These are phyloP conservation scores for Neolamprologus caudopunctatus DNA, from an alignment of 2,113 vertebrate species.

Conservation along the genomic window DNA sequence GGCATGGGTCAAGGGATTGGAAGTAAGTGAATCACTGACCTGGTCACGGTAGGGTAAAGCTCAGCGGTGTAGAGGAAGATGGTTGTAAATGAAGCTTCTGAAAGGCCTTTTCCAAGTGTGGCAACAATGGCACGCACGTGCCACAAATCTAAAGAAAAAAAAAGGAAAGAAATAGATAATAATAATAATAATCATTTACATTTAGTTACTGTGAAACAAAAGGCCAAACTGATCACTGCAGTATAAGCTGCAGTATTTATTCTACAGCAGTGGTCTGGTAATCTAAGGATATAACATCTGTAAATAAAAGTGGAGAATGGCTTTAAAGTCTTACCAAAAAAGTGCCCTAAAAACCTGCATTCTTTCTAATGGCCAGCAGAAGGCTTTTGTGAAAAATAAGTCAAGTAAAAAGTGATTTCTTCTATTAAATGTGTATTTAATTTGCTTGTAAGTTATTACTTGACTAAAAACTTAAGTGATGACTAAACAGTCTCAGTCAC, in stretches of 20 bases:
- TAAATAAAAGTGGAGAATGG: not conserved
- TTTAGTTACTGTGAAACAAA: not conserved
- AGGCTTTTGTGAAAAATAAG: not conserved
- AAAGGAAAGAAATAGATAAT: not conserved
- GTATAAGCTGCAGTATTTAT: not conserved
- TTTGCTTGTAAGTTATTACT: not conserved
- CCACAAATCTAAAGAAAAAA: not conserved
- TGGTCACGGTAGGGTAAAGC: constrained; percentile 79
- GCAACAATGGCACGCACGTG: constrained; percentile 58
- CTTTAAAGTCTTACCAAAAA: not conserved
- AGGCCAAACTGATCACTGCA: not conserved
- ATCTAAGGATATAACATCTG: not conserved
- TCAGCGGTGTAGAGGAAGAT: constrained; percentile 78
- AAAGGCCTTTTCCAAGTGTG: constrained; percentile 73
- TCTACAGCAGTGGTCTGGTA: not conserved
- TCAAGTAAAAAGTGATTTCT: not conserved
- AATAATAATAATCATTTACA: not conserved
- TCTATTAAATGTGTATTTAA: not conserved
- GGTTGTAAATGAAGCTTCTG: constrained; percentile 78
- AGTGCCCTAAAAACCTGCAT: not conserved
- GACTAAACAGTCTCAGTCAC: not conserved
- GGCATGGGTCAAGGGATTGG: not conserved
- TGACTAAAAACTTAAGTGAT: not conserved
- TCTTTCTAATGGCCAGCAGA: not conserved
- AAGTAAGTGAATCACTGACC: constrained; percentile 53